Base-by-base conservation (phyloP, 35 echinoderm and acorn worm species). In the Apostichopus californicus region DNA sequence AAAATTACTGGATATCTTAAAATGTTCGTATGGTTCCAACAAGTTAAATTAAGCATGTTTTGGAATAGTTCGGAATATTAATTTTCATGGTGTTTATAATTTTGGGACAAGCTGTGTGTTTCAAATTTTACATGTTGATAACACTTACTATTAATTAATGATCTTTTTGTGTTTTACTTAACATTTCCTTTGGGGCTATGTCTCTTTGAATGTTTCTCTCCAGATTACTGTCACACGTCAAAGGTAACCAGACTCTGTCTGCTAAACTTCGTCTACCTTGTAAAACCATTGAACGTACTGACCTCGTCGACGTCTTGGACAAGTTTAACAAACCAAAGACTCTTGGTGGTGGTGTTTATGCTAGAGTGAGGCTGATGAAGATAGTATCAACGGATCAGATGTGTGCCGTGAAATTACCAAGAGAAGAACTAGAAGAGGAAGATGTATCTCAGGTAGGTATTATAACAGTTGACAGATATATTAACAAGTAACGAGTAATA, bases 281-380 rank as follows among this genome's bases (percentile, higher is more conserved):
- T n/a, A 75, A 75, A 7, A 75, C 7, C 13, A 75, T 75, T 22
- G 71, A 75, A 7, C 3, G 71, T 5, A 1, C 15, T 22, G 71
- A 75, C 71, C 71, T 75, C 15, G 21, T 75, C n/a, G 71, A 75
- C 20, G 71, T 75, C 71, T 75, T 75, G 13, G 71, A 75, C 71
- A 22, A 75, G 71, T 75, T 75, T 75, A 6, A n/a, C 17, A 75
- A 75, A 75, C 71, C 71, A 75, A 75, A 75, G 71, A 75, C 71
- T 75, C 71, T 75, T 75, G 70, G 70, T 18, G n/a, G 70, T 2
- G 70, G 70, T 17, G n/a, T 61, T 12, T 12, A 61, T 9, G 58
- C 55, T 18, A 64, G n/a, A 60, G 17, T 22, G 13, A 65, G 6
- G 5, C 14, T 60, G 23, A 60, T 70, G 18, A 21, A 64, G 6